Base-by-base conservation (phyloP, 1,140 invertebrate species). In the Drosophila varians region DNA sequence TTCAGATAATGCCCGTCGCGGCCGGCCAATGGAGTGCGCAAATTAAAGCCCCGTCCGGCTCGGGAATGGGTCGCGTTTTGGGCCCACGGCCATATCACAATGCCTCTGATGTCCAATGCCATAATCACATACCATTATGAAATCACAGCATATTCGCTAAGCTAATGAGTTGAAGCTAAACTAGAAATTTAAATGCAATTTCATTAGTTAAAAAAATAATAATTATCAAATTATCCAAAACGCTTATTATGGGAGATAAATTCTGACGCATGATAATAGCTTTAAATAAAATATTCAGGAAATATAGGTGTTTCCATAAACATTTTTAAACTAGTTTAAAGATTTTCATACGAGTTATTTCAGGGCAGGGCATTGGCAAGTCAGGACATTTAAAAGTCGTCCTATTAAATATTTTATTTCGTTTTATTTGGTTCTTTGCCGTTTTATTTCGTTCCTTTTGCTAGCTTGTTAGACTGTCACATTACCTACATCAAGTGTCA, bases 401-500 rank as follows among this genome's bases (percentile, higher is more conserved):
- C 34, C 52, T 3, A 14, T 48, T 26, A 14, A 18, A 16, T 43
- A 49, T 54, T 74, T 74, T 68, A 55, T 73, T 46, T 54, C 42
- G 18, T 73, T 77, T 66, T 73, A 60, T 65, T 54, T 34, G 47
- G 66, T 51, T 46, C 52, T 64, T 38, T 74, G 36, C 38, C 62
- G 31, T 65, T 65, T 66, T 66, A 52, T 65, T 65, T 45, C 26
- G 19, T 9, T 52, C 19, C 53, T 40, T 60, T 74, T 25, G 45
- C 55, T 55, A 46, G 78, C 57, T 77, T 83, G 74, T 83, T 83
- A 51, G 14, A 74, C 78, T 83, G 78, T 83, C 78, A 82, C 58
- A 83, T 83, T 83, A 83, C 78, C 78, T 83, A 83, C 74, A 83
- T 83, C 78, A 86, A 76, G 72, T 75, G 76, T 86, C 80, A 76